Evolutionary conservation across 2,888 invertebrate genomes (phyloP).

Genomic region (Vesta saturnalis): DNA sequence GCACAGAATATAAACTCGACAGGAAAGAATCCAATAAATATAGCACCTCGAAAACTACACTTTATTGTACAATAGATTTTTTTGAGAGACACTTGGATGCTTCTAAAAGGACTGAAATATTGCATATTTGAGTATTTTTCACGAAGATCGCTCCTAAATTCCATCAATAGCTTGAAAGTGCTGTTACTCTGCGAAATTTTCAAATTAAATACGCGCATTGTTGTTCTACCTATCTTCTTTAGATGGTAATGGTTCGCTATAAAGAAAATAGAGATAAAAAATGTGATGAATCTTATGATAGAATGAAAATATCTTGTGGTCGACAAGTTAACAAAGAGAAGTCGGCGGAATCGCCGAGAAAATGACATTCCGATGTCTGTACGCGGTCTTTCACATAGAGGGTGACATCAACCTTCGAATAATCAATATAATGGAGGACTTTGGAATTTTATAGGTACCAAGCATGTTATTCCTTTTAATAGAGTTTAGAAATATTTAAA

Average conservation of each 20-base stretch:
- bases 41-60: conserved; percentile 15
- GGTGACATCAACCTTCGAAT: conserved; percentile 33
- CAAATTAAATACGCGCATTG: conserved; percentile 20
- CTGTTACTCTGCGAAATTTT: conserved; percentile 22
- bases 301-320: conserved; percentile 55
- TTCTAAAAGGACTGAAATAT: conserved; percentile 21
- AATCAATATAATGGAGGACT: conserved; percentile 37
- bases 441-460: conserved; percentile 24
- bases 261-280: conserved; percentile 30
- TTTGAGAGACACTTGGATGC: conserved; percentile 11
- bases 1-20: conserved; percentile 7
- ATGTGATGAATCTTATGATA: conserved; percentile 46
- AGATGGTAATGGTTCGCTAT: conserved; percentile 14
- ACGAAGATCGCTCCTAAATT: conserved; percentile 28
- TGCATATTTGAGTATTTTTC: conserved; percentile 30
- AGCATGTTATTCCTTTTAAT: background rate
- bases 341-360: conserved; percentile 52
- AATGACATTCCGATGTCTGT: conserved; percentile 57
- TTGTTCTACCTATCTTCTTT: conserved; percentile 23
- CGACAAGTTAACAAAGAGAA: conserved; percentile 56
- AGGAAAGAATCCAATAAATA: conserved; percentile 8
- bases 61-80: conserved; percentile 13
- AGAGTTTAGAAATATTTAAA: background rate
- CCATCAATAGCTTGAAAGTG: conserved; percentile 25
- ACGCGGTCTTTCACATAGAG: conserved; percentile 45